Evolutionary conservation across 2,113 vertebrate genomes (phyloP), one percentile per base, ranked within the genome.

Genomic region (Falcunculus frontatus): DNA sequence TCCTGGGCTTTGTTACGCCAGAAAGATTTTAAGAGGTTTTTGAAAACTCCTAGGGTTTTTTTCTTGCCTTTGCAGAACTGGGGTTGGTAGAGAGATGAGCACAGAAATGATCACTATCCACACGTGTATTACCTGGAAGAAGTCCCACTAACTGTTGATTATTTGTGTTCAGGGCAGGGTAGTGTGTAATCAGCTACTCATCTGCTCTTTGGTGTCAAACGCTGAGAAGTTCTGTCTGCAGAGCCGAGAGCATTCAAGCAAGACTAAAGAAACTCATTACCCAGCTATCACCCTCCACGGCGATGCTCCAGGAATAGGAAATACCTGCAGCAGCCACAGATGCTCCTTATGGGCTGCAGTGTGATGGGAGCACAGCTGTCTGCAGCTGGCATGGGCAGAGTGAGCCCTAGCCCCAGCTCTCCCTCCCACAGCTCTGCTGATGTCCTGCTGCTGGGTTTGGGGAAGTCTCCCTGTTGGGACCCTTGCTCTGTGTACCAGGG

Each of bases 241-340:
- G 79, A 94, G 75, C 83, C 0, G 18, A 74, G 84, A 77, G 90
- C 95, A 90, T n/a, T 96, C 95, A 94, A 68, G 92, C 93, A 94
- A 93, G 85, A 95, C 95, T 95, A 95, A 95, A 86, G 95, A 96
- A 96, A 88, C 92, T 95, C 95, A 96, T 96, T 93, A 96, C 15
- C 50, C 76, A 94, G 94, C 72, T 82, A 93, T 94, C 92, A 90
- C 44, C 59, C 56, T 85, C 80, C 88, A 88, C 1, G 0, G 67
- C 0, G 4, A 93, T 32, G 88, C 79, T 84, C 68, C 11, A 30
- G 64, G 83, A 95, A 96, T 90, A 35, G 50, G 47, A 94, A 95
- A 86, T 85, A 93, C 25, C 96, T 77, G 68, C 4, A 0, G 88
- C 63, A 92, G 83, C 68, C 1, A 0, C 9, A 3, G 46, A 39